Evolutionary conservation across 2,888 invertebrate genomes (phyloP).

Genomic region (Phaedon cochleariae): DNA sequence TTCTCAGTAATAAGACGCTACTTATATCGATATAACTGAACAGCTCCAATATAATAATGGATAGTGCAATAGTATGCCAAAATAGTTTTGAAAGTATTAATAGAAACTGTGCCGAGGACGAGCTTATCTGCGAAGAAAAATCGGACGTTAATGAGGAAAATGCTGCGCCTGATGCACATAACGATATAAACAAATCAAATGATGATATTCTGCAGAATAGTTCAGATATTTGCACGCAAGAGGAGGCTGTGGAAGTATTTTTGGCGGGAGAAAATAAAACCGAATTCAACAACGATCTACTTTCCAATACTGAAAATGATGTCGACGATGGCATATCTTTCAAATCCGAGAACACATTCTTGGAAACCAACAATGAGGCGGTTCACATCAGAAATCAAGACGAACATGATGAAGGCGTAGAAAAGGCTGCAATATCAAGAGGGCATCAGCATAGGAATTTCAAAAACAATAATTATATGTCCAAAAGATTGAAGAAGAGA

Average conservation of each 20-base stretch:
- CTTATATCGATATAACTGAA: slow-evolving; percentile 16
- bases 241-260: slow-evolving; percentile 55
- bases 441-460: slow-evolving; percentile 14
- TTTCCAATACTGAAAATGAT: slow-evolving; percentile 36
- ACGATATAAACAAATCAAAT: slow-evolving; percentile 35
- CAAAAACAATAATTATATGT: slow-evolving; percentile 29
- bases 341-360: slow-evolving; percentile 31
- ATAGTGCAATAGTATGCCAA: slow-evolving; percentile 50
- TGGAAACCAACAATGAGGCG: slow-evolving; percentile 35
- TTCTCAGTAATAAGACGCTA: slow-evolving; percentile 13
- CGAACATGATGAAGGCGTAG: slow-evolving; percentile 5
- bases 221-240: slow-evolving; percentile 50
- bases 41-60: slow-evolving; percentile 45
- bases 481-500: slow-evolving; percentile 40
- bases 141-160: slow-evolving; percentile 33
- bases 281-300: slow-evolving; percentile 45
- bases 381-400: not conserved
- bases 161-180: slow-evolving; percentile 3
- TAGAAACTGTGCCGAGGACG: slow-evolving; percentile 49
- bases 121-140: slow-evolving; percentile 20
- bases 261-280: slow-evolving; percentile 56
- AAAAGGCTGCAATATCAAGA: not conserved
- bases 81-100: slow-evolving; percentile 50
- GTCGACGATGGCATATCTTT: slow-evolving; percentile 42
- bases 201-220: slow-evolving; percentile 34